Conservation (phyloP, 2,113 vertebrate species). For the Apodemus sylvaticus region DNA sequence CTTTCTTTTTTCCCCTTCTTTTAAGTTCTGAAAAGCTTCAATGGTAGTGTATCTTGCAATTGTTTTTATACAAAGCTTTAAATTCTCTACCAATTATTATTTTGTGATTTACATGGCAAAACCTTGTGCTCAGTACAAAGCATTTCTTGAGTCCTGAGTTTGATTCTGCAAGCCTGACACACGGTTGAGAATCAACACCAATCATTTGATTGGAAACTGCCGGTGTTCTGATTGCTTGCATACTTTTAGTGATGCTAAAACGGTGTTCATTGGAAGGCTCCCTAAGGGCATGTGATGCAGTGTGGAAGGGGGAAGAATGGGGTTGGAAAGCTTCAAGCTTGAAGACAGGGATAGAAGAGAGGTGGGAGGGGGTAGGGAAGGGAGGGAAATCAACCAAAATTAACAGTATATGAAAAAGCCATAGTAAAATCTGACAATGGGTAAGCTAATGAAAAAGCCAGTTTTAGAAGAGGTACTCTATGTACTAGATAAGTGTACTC, state of each 20-base stretch:
- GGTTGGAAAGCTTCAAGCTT: neutral
- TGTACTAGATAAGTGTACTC: neutral
- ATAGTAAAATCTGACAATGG: neutral
- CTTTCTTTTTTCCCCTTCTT: neutral
- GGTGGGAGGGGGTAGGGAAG: too few relatives aligned
- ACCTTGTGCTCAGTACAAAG: neutral
- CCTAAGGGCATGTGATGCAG: neutral
- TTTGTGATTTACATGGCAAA: neutral
- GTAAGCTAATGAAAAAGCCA: neutral
- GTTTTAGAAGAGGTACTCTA: neutral
- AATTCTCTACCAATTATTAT: slow-evolving; percentile 23
- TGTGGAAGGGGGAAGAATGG: neutral
- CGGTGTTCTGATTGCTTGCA: neutral
- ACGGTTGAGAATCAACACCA: neutral
- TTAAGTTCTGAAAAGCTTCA: neutral
- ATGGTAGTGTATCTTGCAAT: neutral
- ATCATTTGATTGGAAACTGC: neutral
- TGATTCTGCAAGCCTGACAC: neutral
- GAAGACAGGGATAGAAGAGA: too few relatives aligned
- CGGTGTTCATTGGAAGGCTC: neutral
- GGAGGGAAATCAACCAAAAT: neutral
- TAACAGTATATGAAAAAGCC: neutral
- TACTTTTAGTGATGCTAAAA: slow-evolving; percentile 14
- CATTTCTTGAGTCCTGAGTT: neutral
- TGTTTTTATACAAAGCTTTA: neutral